Evolutionary conservation across 2,888 invertebrate species (phyloP), one percentile per base, ranked within the genome.

Genomic region (Andrena hattorfiana): DNA sequence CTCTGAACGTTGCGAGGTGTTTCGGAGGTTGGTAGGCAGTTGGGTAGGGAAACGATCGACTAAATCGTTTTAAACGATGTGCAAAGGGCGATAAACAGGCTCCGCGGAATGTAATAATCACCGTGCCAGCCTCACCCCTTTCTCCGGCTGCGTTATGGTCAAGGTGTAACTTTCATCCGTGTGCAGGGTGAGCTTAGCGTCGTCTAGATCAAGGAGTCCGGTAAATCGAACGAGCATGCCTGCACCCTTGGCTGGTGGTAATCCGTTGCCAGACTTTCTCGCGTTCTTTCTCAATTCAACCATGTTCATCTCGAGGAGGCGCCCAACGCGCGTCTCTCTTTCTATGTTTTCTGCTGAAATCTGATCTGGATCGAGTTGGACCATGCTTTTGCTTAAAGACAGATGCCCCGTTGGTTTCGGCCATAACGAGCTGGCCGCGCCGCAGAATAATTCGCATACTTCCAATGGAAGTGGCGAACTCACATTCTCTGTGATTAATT

Each of bases 361-460:
- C 60, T 94, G 95, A 75, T 96, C 94, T 0, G 94, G 90, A 89
- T 95, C 94, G 23, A 96, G 75, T 59, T 94, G 90, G 87, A 95
- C 95, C 48, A 96, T 92, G 85, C 94, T 94, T 74, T 95, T 95
- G 0, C 96, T 96, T 0, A 96, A 90, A 2, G 95, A 94, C 3
- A 95, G 89, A 23, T 94, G 94, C 0, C 96, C 96, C 0, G 96
- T 96, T 0, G 97, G 96, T 88, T 94, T 95, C 0, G 96, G 97
- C 97, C 96, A 97, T 1, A 97, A 89, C 0, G 95, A 94, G 92
- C 96, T 96, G 69, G 94, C 94, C 42, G 95, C 94, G 35, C 95
- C 95, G 89, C 96, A 96, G 91, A 95, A 95, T 93, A 96, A 94
- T 90, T 96, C 96, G 93, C 97, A 97, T 35, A 96, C 95, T 83